Base-by-base conservation (phyloP, 2,888 invertebrate species). In the Adineta ricciae region DNA sequence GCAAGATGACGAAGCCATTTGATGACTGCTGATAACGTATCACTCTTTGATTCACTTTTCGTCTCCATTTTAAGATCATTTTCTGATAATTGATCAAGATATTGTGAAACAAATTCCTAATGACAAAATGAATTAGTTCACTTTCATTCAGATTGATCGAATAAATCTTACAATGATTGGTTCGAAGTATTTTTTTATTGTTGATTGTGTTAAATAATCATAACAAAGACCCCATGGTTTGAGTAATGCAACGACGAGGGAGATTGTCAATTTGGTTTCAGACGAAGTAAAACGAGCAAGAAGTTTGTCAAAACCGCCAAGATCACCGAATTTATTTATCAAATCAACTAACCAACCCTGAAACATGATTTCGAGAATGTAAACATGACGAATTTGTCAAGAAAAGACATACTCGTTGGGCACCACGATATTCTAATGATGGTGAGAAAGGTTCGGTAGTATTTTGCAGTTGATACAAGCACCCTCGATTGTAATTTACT, bases 51-150 rank as follows among this genome's bases (percentile, higher is more conserved):
- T 91, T 97, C 95, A 89, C 94, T 94, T 89, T 96, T 95, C 7
- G 96, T 95, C 91, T 97, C 97, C 88, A 95, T 94, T 90, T 97
- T 97, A 86, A 97, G 91, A 90, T 97, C 97, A 87, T 96, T 96
- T 90, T 97, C 97, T 38, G 96, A 95, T 89, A 97, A 92, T 91
- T 95, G 94, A 90, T 97, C 95, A 89, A 97, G 92, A 89, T 96
- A 93, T 88, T 94, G 93, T 87, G 96, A 41, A 41, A 78, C 78
- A 41, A 78, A 41, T n/a, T 78, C 78, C 41, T 38, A 78, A 78
- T 1, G 14, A 46, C 5, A 8, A 46, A 46, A 46, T 46, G 8
- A 46, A 46, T 46, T 11, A 46, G 11, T 46, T 11, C 5, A 46
- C 5, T 46, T 46, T 46, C 46, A 8, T 46, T 46, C n/a, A n/a